Percentiles rank a stretch among this genome's conserved stretches.
phyloP scores from a whole-genome alignment of 2,113 vertebrate species.

The Dromas ardeola region DNA sequence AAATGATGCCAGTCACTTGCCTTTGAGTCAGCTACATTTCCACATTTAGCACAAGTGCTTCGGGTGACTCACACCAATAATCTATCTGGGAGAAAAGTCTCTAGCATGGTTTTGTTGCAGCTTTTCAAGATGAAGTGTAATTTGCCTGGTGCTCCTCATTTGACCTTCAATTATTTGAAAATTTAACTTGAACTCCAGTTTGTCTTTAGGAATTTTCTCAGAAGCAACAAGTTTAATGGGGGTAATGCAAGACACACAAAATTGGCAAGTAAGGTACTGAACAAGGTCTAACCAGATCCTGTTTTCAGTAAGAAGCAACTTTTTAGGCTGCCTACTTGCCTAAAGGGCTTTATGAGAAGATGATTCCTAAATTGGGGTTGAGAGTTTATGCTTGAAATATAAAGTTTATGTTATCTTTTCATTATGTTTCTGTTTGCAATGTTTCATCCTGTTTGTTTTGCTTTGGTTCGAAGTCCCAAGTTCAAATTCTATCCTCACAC shows the following conservation, averaged over 20 bases:
- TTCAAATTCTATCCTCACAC: neutral
- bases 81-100: neutral
- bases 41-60: neutral
- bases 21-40: neutral
- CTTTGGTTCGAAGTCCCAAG: conserved; percentile 2
- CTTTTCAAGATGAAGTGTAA: neutral
- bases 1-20: neutral
- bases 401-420: conserved; percentile 16
- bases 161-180: neutral
- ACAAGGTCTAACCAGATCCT: neutral
- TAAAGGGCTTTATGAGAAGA: neutral
- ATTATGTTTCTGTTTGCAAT: neutral
- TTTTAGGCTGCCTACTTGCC: neutral
- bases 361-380: neutral
- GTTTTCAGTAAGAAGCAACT: neutral
- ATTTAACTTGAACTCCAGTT: neutral
- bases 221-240: neutral
- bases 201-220: neutral
- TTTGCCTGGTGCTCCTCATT: neutral
- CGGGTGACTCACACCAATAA: neutral
- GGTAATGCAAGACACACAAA: neutral
- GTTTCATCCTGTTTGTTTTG: neutral
- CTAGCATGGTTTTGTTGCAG: neutral
- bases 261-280: neutral
- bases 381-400: neutral